Evolutionary conservation across 2,888 invertebrate genomes (phyloP).

Genomic region (Lasioglossum calceatum): DNA sequence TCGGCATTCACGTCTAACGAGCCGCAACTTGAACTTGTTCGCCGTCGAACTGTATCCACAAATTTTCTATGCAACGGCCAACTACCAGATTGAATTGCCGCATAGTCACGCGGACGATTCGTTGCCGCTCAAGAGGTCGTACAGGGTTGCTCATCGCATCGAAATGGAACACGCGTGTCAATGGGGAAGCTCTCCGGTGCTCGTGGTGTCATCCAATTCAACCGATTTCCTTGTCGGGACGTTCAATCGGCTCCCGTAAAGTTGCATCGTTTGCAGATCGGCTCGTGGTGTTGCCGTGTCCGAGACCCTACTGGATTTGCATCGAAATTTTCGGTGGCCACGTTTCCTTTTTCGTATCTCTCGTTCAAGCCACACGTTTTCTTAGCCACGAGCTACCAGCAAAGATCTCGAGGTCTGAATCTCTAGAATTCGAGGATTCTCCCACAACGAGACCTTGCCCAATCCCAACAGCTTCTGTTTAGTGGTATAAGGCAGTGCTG

Average conservation of each 20-base stretch:
- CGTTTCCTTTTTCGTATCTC: neutral
- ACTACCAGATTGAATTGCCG: slow-evolving; percentile 14
- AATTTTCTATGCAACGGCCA: slow-evolving; percentile 11
- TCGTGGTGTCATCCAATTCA: slow-evolving; percentile 49
- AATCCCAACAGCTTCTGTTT: slow-evolving; percentile 37
- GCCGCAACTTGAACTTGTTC: neutral
- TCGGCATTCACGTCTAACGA: neutral
- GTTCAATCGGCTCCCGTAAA: slow-evolving; percentile 15
- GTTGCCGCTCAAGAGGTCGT: slow-evolving; percentile 34
- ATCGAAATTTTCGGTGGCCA: slow-evolving; percentile 21
- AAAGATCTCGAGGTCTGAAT: neutral
- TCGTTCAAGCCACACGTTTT: neutral
- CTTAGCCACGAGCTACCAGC: neutral
- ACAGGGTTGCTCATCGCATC: slow-evolving; percentile 45
- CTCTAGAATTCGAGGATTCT: neutral
- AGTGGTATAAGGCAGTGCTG: neutral
- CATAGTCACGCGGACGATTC: slow-evolving; percentile 33
- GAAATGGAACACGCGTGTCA: slow-evolving; percentile 54
- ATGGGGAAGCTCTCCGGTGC: slow-evolving; percentile 40
- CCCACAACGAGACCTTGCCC: neutral
- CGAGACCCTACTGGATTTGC: slow-evolving; percentile 19
- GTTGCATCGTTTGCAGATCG: slow-evolving; percentile 19
- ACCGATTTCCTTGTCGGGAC: slow-evolving; percentile 33
- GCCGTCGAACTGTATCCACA: neutral
- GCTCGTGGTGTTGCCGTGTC: neutral